Percentiles rank a stretch among this genome's conserved stretches.
phyloP scores from a whole-genome alignment of 2,113 vertebrate genomes.

The Shinisaurus crocodilurus region DNA sequence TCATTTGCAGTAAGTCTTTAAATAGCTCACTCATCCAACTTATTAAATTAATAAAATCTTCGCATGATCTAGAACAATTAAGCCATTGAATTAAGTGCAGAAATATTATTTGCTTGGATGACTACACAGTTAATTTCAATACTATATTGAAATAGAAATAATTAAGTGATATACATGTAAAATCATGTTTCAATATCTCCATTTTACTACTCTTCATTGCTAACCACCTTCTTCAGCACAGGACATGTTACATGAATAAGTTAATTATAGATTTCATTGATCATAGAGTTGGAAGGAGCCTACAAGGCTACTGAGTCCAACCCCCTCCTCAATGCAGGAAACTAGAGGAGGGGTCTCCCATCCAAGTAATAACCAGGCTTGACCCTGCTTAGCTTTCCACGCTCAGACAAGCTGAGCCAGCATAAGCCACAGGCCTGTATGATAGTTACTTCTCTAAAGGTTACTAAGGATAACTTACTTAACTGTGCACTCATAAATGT shows the following conservation, averaged over 20 bases:
- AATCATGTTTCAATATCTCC: not conserved
- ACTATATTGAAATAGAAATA: not conserved
- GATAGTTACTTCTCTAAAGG: not conserved
- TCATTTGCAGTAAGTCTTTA: slow-evolving; percentile 47
- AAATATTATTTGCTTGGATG: not conserved
- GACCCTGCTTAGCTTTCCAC: too few relatives aligned
- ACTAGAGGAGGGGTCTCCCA: too few relatives aligned
- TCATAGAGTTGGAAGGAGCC: too few relatives aligned
- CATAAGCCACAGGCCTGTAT: too few relatives aligned
- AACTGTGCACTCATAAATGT: not conserved
- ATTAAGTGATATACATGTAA: not conserved
- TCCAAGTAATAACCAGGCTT: too few relatives aligned
- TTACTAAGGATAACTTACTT: not conserved
- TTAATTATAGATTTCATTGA: too few relatives aligned
- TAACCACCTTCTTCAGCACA: not conserved
- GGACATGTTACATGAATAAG: not conserved
- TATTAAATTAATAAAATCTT: slow-evolving; percentile 51
- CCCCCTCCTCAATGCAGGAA: too few relatives aligned
- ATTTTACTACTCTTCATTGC: not conserved
- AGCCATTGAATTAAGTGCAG: not conserved
- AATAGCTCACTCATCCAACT: slow-evolving; percentile 4
- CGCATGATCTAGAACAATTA: slow-evolving; percentile 43
- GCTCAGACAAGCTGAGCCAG: too few relatives aligned
- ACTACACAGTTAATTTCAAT: not conserved
- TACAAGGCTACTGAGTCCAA: too few relatives aligned